A percentile compares a stretch with the other conserved stretches of the same genome.
Conservation (phyloP, 2,113 vertebrate species). For the Loxodonta africana region DNA sequence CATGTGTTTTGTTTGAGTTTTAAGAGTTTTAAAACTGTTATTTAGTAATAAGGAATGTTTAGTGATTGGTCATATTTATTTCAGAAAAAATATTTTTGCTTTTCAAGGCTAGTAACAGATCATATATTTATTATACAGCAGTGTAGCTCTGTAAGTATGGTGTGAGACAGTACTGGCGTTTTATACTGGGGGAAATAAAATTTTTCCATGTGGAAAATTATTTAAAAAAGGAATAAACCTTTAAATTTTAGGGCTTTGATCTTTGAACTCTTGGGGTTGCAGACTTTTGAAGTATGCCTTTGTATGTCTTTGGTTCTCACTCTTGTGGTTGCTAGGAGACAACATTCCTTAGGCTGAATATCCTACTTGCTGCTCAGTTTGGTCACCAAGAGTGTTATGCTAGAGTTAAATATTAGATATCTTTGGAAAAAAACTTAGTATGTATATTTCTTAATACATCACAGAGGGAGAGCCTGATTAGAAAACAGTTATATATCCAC, state of each 20-base stretch:
- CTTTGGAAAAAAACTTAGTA: constrained; percentile 33
- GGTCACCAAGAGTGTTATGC: constrained; percentile 65
- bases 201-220: constrained; percentile 39
- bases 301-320: constrained; percentile 72
- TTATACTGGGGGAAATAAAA: not conserved
- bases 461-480: not conserved
- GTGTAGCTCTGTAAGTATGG: not conserved
- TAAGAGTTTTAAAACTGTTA: constrained; percentile 41
- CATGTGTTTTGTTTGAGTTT: not conserved
- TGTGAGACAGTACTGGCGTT: not conserved
- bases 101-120: not conserved
- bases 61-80: constrained; percentile 11
- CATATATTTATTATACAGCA: not conserved
- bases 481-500: not conserved
- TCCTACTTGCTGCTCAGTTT: constrained; percentile 63
- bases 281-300: constrained; percentile 72
- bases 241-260: constrained; percentile 73
- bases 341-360: constrained; percentile 75
- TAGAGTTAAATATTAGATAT: constrained; percentile 67
- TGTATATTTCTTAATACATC: not conserved
- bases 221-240: constrained; percentile 38
- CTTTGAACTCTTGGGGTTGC: constrained; percentile 64
- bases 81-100: constrained; percentile 43
- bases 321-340: constrained; percentile 80
- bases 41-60: constrained; percentile 54